These are phyloP conservation scores for Micronycteris hirsuta DNA, from an alignment of 2,113 vertebrate genomes.

Conservation along the genomic window DNA sequence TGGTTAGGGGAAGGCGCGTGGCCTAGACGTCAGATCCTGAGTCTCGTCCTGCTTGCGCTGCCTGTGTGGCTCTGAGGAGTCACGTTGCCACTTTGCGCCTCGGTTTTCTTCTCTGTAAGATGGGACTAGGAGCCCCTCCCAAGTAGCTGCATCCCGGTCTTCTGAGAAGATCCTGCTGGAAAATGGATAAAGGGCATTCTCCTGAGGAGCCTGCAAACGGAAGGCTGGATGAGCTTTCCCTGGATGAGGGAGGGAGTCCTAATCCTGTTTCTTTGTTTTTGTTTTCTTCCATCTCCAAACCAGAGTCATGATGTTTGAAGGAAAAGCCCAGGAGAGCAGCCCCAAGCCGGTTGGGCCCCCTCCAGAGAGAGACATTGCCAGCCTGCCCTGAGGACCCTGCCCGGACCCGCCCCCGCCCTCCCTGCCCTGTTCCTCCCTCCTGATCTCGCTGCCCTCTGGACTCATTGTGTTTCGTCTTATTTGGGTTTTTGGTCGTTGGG, in stretches of 20 bases:
- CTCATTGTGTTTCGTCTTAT: constrained; percentile 16
- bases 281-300: constrained; percentile 37
- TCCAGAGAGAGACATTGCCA: constrained; percentile 95
- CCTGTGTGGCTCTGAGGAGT: not conserved
- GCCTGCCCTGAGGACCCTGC: constrained; percentile 87
- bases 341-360: constrained; percentile 89
- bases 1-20: rapidly evolving
- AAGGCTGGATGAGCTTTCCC: not conserved
- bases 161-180: not conserved
- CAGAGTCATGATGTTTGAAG: constrained; percentile 98
- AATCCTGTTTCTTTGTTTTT: not conserved
- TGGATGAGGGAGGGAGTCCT: not conserved
- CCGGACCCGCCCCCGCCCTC: not conserved
- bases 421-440: not conserved
- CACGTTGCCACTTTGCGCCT: not conserved
- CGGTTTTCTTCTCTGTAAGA: not conserved
- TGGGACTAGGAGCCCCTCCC: not conserved
- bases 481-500: not conserved
- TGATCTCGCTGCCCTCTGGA: not conserved
- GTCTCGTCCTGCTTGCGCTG: not conserved
- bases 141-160: not conserved
- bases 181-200: not conserved
- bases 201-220: not conserved
- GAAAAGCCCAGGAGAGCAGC: constrained; percentile 88
- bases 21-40: not conserved